Percentiles rank a stretch among this genome's conserved stretches.
These are phyloP conservation scores for Philotrypesis tridentata DNA, from an alignment of 1,140 invertebrate species.

Conservation along the genomic window DNA sequence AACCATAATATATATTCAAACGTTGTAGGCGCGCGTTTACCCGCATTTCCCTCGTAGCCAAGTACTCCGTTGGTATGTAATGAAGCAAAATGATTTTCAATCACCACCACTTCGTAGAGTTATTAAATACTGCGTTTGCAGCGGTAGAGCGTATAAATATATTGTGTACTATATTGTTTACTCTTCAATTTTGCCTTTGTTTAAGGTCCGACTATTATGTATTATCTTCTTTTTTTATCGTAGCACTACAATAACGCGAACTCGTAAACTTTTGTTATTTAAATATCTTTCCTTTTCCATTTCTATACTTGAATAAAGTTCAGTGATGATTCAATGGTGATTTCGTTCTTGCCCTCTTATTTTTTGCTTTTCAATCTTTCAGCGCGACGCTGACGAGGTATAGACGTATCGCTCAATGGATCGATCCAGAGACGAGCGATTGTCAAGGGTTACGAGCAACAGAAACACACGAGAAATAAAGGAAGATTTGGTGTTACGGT, in stretches of 20 bases:
- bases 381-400: background rate
- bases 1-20: slow-evolving; percentile 19
- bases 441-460: background rate
- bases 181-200: background rate
- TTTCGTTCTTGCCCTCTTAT: background rate
- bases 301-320: slow-evolving; percentile 18
- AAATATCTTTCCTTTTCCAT: slow-evolving; percentile 39
- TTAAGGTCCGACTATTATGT: background rate
- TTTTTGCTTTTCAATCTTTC: background rate
- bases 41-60: slow-evolving; percentile 55
- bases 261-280: slow-evolving; percentile 34
- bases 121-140: background rate
- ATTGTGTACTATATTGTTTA: background rate
- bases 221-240: slow-evolving; percentile 23
- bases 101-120: slow-evolving; percentile 6
- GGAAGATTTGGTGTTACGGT: background rate
- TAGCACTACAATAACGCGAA: slow-evolving; percentile 36
- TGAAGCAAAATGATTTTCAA: slow-evolving; percentile 62
- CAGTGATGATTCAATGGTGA: background rate
- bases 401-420: background rate
- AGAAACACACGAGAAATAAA: background rate
- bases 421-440: too few species aligned
- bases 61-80: slow-evolving; percentile 70
- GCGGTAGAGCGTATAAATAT: background rate
- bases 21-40: slow-evolving; percentile 65